A percentile compares a stretch with the other conserved stretches of the same genome.
Conservation (phyloP, 2,888 invertebrate genomes). For the Drosophila meridiana region DNA sequence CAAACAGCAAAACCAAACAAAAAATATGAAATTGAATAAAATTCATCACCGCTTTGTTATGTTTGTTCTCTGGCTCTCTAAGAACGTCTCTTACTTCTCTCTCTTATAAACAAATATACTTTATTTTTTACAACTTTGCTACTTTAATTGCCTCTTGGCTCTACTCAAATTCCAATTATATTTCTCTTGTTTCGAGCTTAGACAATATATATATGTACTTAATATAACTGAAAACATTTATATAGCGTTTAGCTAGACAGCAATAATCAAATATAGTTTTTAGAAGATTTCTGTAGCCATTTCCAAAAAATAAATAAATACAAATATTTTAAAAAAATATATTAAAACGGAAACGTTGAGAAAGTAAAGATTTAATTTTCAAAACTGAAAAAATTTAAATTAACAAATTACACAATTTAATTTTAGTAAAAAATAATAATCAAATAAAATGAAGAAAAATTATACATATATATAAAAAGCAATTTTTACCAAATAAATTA, state of each 20-base stretch:
- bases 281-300: neutral
- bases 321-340: neutral
- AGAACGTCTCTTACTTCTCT: conserved; percentile 21
- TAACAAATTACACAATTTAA: neutral
- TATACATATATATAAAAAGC: too few species aligned
- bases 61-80: conserved; percentile 42
- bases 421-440: too few species aligned
- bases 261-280: neutral
- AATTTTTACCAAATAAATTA: too few species aligned
- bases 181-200: conserved; percentile 11
- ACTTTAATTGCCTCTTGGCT: conserved; percentile 31
- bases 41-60: conserved; percentile 50
- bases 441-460: too few species aligned
- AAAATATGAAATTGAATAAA: conserved; percentile 11
- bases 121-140: conserved; percentile 33
- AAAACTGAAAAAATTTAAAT: neutral
- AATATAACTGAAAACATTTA: neutral
- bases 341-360: neutral
- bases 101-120: conserved; percentile 5
- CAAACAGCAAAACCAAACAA: conserved; percentile 11
- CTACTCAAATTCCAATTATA: conserved; percentile 9
- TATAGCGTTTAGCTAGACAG: conserved; percentile 1
- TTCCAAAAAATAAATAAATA: neutral
- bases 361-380: too few species aligned
- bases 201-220: conserved; percentile 1